phyloP scores from a whole-genome alignment of 1,140 invertebrate genomes.

The Mactra quadrangularis region DNA sequence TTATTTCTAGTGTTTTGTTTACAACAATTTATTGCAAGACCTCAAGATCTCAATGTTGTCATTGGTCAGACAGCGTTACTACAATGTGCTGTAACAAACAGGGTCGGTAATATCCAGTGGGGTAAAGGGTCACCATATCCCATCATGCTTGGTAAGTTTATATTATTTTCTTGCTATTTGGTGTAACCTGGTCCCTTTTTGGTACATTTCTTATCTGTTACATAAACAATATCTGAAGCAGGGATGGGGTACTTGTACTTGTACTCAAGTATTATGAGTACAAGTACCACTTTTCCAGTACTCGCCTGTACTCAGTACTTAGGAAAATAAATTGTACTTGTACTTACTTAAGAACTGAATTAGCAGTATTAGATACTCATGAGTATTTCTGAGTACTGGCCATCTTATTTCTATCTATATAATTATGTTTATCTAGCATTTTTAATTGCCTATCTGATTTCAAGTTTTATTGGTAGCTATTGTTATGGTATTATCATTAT shows the following conservation, averaged over 20 bases:
- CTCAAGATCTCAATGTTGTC: constrained; percentile 43
- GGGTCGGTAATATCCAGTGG: constrained; percentile 47
- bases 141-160: constrained; percentile 58
- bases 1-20: constrained; percentile 41
- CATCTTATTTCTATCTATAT: no score
- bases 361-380: no score
- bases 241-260: no score
- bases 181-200: background rate
- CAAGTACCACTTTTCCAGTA: no score
- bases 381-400: no score
- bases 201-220: background rate
- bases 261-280: no score
- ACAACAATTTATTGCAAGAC: constrained; percentile 47
- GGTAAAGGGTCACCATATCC: constrained; percentile 20
- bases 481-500: no score
- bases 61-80: constrained; percentile 54
- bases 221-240: background rate
- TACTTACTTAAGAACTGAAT: no score
- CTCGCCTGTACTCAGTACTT: no score
- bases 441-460: no score
- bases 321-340: background rate
- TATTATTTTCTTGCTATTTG: background rate
- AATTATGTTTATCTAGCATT: no score
- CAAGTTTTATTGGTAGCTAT: no score
- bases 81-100: constrained; percentile 53